phyloP scores from a whole-genome alignment of 2,888 invertebrate genomes.

The Synanthedon myopaeformis region DNA sequence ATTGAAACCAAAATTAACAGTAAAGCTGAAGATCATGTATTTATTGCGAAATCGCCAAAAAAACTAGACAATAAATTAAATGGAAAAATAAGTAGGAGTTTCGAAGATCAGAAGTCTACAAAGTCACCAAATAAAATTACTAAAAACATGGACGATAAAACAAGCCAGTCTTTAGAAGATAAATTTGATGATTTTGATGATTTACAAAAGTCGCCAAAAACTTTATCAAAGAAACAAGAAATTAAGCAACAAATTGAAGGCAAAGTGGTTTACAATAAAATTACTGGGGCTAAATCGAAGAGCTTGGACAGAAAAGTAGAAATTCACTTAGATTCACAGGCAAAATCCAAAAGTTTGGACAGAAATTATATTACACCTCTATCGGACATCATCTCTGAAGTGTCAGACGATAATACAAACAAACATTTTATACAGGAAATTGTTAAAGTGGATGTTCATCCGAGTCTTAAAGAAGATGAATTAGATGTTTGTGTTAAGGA shows the following conservation, averaged over 20 bases:
- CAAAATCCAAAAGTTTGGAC: slow-evolving; percentile 77
- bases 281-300: slow-evolving; percentile 71
- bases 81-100: slow-evolving; percentile 72
- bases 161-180: slow-evolving; percentile 72
- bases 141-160: slow-evolving; percentile 74
- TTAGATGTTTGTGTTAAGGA: slow-evolving; percentile 12
- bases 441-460: slow-evolving; percentile 60
- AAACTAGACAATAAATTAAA: slow-evolving; percentile 73
- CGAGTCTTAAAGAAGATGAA: slow-evolving; percentile 34
- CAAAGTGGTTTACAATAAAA: slow-evolving; percentile 73
- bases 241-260: slow-evolving; percentile 75
- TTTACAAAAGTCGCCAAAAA: slow-evolving; percentile 70
- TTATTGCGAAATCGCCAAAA: slow-evolving; percentile 81
- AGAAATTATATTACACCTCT: slow-evolving; percentile 68
- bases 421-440: slow-evolving; percentile 64
- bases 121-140: slow-evolving; percentile 70
- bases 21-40: slow-evolving; percentile 80
- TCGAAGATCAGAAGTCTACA: slow-evolving; percentile 70
- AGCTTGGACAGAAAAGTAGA: slow-evolving; percentile 76
- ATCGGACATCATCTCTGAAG: slow-evolving; percentile 35
- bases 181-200: slow-evolving; percentile 70
- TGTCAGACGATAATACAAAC: slow-evolving; percentile 41
- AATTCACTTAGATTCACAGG: slow-evolving; percentile 66
- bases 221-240: slow-evolving; percentile 70
- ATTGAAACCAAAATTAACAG: slow-evolving; percentile 80